Evolutionary conservation across 1,140 invertebrate species (phyloP).

Genomic region (Drosophila bifasciata): DNA sequence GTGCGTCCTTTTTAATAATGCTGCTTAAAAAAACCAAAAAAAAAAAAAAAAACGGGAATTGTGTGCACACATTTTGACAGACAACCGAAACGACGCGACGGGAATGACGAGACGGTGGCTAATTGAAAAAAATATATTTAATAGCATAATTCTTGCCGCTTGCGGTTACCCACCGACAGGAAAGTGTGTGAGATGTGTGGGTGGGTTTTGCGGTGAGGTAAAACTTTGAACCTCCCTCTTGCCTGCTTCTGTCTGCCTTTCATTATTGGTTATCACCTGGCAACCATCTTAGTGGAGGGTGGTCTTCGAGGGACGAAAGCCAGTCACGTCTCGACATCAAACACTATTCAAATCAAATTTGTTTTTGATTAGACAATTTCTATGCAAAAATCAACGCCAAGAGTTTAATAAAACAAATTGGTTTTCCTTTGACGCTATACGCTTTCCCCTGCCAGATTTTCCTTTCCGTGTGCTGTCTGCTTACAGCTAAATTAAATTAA

Average conservation of each 20-base stretch:
- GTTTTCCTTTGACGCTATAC: conserved; percentile 18
- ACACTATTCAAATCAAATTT: conserved; percentile 55
- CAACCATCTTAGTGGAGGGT: conserved; percentile 19
- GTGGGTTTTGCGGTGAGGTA: not conserved
- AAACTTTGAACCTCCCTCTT: conserved; percentile 2
- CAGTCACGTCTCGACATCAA: conserved; percentile 47
- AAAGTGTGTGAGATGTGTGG: conserved; percentile 3
- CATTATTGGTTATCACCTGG: conserved; percentile 47
- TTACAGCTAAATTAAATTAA: conserved; percentile 52
- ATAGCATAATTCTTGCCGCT: conserved; percentile 41
- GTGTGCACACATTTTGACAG: conserved; percentile 36
- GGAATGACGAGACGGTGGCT: conserved; percentile 15
- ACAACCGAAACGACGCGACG: conserved; percentile 33
- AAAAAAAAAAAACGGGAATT: too few relatives aligned
- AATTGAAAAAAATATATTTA: conserved; percentile 47
- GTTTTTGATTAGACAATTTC: conserved; percentile 56
- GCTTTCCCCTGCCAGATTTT: not conserved
- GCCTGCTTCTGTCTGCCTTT: not conserved
- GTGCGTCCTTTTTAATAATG: conserved; percentile 41
- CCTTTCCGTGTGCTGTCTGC: not conserved
- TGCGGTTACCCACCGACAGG: not conserved
- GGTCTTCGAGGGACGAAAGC: conserved; percentile 11
- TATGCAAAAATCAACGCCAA: conserved; percentile 46
- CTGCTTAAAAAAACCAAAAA: conserved; percentile 20
- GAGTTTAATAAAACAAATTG: conserved; percentile 55